Evolutionary conservation across 2,888 invertebrate species (phyloP).

Genomic region (Sphaerophoria rueppellii): DNA sequence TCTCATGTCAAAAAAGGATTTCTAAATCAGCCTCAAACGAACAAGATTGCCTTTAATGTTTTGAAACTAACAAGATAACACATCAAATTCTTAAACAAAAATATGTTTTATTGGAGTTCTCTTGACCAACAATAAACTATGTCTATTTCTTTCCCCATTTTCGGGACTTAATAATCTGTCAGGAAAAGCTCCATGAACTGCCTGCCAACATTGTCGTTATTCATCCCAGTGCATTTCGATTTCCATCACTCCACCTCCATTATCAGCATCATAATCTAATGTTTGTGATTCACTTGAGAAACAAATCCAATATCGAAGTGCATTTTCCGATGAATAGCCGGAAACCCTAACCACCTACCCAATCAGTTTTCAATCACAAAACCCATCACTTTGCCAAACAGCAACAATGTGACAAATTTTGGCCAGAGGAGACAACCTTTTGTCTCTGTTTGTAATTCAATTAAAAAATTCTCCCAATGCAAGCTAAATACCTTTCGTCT

Average conservation of each 20-base stretch:
- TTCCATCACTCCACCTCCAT: conserved; percentile 15
- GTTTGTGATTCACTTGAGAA: conserved; percentile 63
- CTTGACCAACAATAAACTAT: too few relatives aligned
- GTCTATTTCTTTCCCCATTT: neutral
- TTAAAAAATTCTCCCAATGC: conserved; percentile 48
- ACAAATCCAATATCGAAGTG: conserved; percentile 20
- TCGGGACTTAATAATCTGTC: conserved; percentile 51
- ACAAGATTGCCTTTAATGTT: too few relatives aligned
- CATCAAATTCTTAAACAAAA: too few relatives aligned
- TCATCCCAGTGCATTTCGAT: conserved; percentile 25
- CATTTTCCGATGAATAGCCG: neutral
- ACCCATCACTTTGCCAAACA: conserved; percentile 26
- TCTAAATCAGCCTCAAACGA: too few relatives aligned
- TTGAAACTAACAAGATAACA: too few relatives aligned
- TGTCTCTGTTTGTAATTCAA: conserved; percentile 54
- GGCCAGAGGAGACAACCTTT: conserved; percentile 22
- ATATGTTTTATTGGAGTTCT: too few relatives aligned
- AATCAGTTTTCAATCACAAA: conserved; percentile 31
- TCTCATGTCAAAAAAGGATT: too few relatives aligned
- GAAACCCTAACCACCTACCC: neutral
- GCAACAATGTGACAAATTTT: neutral
- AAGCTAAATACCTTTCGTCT: conserved; percentile 67
- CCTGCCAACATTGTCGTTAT: conserved; percentile 28
- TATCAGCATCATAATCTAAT: conserved; percentile 48
- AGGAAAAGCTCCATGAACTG: conserved; percentile 33